These are phyloP conservation scores for Catocala nupta DNA, from an alignment of 2,888 invertebrate species.

Conservation along the genomic window DNA sequence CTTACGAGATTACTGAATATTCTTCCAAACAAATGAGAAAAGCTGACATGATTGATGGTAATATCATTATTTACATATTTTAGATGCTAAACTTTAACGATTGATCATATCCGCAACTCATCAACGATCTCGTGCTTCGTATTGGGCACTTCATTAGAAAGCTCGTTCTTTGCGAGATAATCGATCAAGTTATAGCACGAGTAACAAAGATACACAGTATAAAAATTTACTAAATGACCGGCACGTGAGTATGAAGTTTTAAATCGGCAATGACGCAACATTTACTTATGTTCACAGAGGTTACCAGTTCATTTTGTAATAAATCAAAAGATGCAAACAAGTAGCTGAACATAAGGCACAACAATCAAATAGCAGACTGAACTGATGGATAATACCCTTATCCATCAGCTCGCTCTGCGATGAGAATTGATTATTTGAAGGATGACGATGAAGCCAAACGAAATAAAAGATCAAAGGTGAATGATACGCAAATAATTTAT, in stretches of 20 bases:
- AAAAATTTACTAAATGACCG: conserved; percentile 21
- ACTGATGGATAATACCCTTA: background rate
- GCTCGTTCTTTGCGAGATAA: conserved; percentile 4
- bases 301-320: conserved; percentile 24
- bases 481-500: conserved; percentile 11
- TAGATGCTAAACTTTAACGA: background rate
- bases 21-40: conserved; percentile 38
- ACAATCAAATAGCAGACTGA: background rate
- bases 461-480: conserved; percentile 20
- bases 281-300: conserved; percentile 28
- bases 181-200: conserved; percentile 15
- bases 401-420: background rate
- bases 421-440: conserved; percentile 5
- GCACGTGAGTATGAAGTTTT: conserved; percentile 29
- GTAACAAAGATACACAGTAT: conserved; percentile 21
- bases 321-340: conserved; percentile 13
- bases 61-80: conserved; percentile 35
- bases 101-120: background rate
- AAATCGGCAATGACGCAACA: conserved; percentile 42
- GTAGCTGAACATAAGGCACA: conserved; percentile 10
- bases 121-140: conserved; percentile 24
- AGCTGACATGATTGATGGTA: conserved; percentile 41
- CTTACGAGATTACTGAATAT: conserved; percentile 45
- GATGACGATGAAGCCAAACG: background rate
- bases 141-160: conserved; percentile 14